Percentiles rank a stretch among this genome's conserved stretches.
Conservation (phyloP, 2,113 vertebrate genomes). For the Gobio gobio region DNA sequence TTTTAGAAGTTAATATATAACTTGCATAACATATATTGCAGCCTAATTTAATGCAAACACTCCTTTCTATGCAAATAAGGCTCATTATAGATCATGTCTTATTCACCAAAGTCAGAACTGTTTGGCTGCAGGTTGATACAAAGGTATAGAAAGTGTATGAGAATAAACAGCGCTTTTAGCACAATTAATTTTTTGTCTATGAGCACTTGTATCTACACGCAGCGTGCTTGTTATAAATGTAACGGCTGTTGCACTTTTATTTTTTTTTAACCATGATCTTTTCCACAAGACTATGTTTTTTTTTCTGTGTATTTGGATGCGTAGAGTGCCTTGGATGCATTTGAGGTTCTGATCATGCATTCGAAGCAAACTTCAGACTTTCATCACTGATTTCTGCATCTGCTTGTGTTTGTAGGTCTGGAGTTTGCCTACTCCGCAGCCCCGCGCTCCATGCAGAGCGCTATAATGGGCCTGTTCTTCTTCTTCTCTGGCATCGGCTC, state of each 20-base stretch:
- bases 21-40: too few species aligned
- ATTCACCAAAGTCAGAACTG: background rate
- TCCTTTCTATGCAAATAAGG: background rate
- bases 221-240: background rate
- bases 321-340: background rate
- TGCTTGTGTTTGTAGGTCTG: slow-evolving; percentile 78
- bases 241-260: background rate
- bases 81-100: background rate
- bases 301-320: background rate
- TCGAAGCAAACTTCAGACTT: background rate
- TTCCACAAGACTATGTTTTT: background rate
- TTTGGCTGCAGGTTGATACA: background rate
- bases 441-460: slow-evolving; percentile 97
- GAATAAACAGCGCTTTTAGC: background rate
- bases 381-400: slow-evolving; percentile 24
- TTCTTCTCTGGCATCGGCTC: slow-evolving; percentile 98
- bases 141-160: background rate
- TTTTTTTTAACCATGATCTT: background rate
- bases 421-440: slow-evolving; percentile 98
- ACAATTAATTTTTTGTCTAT: background rate
- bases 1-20: too few species aligned
- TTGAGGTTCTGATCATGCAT: slow-evolving; percentile 10
- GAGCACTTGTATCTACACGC: background rate
- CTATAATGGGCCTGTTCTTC: slow-evolving; percentile 97
- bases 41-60: too few species aligned